These are phyloP conservation scores for Julus scandinavius DNA, from an alignment of 2,888 invertebrate genomes.

Conservation along the genomic window DNA sequence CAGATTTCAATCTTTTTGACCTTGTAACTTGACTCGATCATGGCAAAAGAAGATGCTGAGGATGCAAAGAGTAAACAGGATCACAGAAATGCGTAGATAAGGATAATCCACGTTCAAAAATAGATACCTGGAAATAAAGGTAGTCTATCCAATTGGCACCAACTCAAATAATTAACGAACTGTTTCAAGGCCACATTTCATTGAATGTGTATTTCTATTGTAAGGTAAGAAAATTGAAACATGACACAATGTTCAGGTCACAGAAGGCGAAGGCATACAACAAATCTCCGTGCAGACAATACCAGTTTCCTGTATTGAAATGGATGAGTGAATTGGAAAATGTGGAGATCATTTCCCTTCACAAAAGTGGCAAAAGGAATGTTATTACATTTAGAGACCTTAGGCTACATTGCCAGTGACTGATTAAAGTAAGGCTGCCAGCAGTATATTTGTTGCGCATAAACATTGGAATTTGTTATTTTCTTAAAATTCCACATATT, in stretches of 20 bases:
- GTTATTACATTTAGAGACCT: background rate
- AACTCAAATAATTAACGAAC: background rate
- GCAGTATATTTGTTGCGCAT: background rate
- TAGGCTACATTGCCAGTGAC: background rate
- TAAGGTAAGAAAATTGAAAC: background rate
- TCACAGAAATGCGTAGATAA: background rate
- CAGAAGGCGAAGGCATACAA: background rate
- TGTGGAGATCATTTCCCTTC: background rate
- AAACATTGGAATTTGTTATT: too few species aligned
- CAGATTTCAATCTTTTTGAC: background rate
- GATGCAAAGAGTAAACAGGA: conserved; percentile 38
- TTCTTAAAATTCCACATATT: too few species aligned
- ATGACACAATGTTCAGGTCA: background rate
- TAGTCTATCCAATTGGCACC: background rate
- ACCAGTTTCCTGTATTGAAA: background rate
- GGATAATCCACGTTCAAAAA: conserved; percentile 16
- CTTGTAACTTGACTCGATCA: conserved; percentile 26
- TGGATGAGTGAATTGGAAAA: background rate
- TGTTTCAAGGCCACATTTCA: conserved; percentile 6
- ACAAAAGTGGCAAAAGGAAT: background rate
- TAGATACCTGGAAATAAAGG: conserved; percentile 14
- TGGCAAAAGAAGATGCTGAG: conserved; percentile 29
- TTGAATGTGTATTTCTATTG: background rate
- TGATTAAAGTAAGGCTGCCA: background rate
- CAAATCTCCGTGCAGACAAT: background rate